Conservation (phyloP, 2,797 vertebrate species). For the Lepilemur septentrionalis region DNA sequence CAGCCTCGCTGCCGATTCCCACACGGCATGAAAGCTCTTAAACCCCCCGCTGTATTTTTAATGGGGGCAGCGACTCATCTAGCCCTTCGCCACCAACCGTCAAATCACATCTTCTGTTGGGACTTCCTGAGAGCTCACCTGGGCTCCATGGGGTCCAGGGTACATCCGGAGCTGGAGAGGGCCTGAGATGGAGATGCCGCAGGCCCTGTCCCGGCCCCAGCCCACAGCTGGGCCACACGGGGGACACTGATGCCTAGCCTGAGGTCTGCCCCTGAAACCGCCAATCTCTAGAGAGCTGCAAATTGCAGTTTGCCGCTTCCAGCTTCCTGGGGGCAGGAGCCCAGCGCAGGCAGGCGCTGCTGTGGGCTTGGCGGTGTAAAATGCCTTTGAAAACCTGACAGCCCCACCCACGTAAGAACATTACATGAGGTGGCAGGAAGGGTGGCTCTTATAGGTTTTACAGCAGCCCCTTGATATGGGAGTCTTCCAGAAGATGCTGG, state of each 20-base stretch:
- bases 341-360: fast-evolving
- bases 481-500: background rate
- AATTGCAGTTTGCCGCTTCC: background rate
- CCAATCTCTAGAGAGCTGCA: background rate
- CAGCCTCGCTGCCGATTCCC: slow-evolving; percentile 73
- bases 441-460: background rate
- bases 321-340: background rate
- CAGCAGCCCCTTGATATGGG: background rate
- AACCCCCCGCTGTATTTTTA: slow-evolving; percentile 80
- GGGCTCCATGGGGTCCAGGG: slow-evolving; percentile 59
- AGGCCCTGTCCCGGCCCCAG: background rate
- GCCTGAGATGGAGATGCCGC: background rate
- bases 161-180: slow-evolving; percentile 51
- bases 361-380: background rate
- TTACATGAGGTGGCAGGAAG: background rate
- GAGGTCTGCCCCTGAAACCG: background rate
- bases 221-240: background rate
- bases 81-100: slow-evolving; percentile 75
- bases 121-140: slow-evolving; percentile 75
- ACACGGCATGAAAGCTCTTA: slow-evolving; percentile 76
- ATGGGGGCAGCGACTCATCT: slow-evolving; percentile 81
- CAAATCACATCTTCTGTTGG: slow-evolving; percentile 76
- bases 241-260: background rate
- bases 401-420: background rate
- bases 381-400: background rate